Evolutionary conservation across 2,888 invertebrate genomes (phyloP).

Genomic region (Adela reaumurella): DNA sequence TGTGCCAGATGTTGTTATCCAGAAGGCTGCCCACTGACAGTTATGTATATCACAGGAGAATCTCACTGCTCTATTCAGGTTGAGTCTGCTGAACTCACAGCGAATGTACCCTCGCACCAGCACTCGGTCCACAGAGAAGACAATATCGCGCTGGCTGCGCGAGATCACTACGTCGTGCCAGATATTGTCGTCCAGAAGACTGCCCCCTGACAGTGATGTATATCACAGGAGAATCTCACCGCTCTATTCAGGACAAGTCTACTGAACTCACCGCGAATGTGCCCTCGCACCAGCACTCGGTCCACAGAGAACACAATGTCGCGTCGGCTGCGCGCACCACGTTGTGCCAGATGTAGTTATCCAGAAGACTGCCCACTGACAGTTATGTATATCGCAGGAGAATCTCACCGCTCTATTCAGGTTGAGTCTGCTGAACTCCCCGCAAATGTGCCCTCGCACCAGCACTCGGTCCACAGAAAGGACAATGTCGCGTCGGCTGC

Average conservation of each 20-base stretch:
- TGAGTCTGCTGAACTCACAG: constrained; percentile 87
- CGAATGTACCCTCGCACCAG: constrained; percentile 78
- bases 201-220: constrained; percentile 89
- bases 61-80: constrained; percentile 87
- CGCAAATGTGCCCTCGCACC: constrained; percentile 78
- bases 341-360: constrained; percentile 97
- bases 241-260: constrained; percentile 73
- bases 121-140: constrained; percentile 94
- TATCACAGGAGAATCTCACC: no score
- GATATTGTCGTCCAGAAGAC: constrained; percentile 88
- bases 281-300: constrained; percentile 79
- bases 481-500: constrained; percentile 76
- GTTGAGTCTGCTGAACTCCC: constrained; percentile 87
- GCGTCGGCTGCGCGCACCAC: constrained; percentile 63
- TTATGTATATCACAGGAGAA: no score
- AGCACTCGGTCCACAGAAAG: constrained; percentile 95
- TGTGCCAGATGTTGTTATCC: constrained; percentile 96
- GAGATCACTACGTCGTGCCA: constrained; percentile 96
- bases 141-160: constrained; percentile 74
- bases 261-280: constrained; percentile 87
- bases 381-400: constrained; percentile 44
- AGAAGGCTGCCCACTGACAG: constrained; percentile 89
- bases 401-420: constrained; percentile 79
- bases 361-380: constrained; percentile 89
- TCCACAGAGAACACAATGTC: constrained; percentile 93